Conservation (phyloP, 2,797 vertebrate genomes). For the Brotula barbata region DNA sequence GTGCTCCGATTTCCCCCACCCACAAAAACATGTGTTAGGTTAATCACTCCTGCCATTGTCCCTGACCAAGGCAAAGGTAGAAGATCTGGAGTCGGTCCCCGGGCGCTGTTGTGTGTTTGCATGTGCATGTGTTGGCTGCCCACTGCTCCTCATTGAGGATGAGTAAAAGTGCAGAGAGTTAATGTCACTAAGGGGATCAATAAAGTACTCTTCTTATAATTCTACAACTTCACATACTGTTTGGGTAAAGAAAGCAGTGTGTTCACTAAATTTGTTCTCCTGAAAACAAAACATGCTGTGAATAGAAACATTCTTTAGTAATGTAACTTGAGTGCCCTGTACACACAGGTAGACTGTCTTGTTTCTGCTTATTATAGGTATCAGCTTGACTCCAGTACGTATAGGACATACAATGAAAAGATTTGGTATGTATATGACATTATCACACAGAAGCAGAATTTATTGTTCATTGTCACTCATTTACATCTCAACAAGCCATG, state of each 20-base stretch:
- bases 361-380: constrained; percentile 31
- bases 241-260: background rate
- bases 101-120: too few relatives aligned
- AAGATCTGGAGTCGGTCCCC: too few relatives aligned
- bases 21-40: too few relatives aligned
- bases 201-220: too few relatives aligned
- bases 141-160: too few relatives aligned
- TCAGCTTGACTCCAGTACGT: constrained; percentile 55
- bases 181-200: too few relatives aligned
- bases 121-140: too few relatives aligned
- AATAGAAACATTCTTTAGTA: background rate
- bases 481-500: constrained; percentile 32
- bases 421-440: constrained; percentile 38
- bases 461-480: background rate
- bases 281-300: constrained; percentile 9
- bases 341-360: background rate
- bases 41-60: too few relatives aligned
- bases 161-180: too few relatives aligned
- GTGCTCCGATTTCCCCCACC: too few relatives aligned
- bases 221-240: too few relatives aligned
- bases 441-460: constrained; percentile 2
- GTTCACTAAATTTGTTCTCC: background rate
- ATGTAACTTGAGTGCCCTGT: constrained; percentile 5
- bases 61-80: too few relatives aligned
- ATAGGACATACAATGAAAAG: constrained; percentile 24